Evolutionary conservation across 2,113 vertebrate species (phyloP).

Genomic region (Pelusios castaneus): DNA sequence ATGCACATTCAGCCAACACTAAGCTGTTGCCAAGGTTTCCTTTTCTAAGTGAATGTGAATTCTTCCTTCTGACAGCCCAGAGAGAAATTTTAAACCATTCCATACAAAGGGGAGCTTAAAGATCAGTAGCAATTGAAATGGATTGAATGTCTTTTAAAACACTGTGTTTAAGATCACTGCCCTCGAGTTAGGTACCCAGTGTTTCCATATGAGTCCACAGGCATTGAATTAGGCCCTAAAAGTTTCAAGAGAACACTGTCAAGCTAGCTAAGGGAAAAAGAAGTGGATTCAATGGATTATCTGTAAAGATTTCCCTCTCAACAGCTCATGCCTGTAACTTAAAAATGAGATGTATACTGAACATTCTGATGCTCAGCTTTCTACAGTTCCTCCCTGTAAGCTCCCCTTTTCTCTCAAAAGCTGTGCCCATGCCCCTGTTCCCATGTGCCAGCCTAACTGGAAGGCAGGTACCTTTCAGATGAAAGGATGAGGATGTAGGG

Average conservation of each 20-base stretch:
- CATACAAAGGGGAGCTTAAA: conserved; percentile 21
- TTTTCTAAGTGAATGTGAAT: conserved; percentile 17
- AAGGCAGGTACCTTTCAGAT: not conserved
- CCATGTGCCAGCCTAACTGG: not conserved
- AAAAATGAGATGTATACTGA: not conserved
- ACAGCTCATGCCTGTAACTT: not conserved
- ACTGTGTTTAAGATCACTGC: not conserved
- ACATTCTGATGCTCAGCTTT: not conserved
- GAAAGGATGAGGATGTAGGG: not conserved
- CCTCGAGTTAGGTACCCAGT: not conserved
- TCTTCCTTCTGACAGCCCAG: conserved; percentile 4
- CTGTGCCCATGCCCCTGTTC: not conserved
- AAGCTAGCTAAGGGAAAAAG: not conserved
- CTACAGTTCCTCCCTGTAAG: not conserved
- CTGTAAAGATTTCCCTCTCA: not conserved
- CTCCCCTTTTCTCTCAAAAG: not conserved
- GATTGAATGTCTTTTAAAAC: not conserved
- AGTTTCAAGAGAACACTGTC: not conserved
- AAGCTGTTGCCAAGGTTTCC: conserved; percentile 69
- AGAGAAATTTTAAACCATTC: not conserved
- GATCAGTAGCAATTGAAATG: not conserved
- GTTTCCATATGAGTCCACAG: not conserved
- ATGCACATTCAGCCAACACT: conserved; percentile 11
- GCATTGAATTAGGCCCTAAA: not conserved
- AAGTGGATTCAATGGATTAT: not conserved